Evolutionary conservation across 2,113 vertebrate species (phyloP).

Genomic region (Eleginops maclovinus): DNA sequence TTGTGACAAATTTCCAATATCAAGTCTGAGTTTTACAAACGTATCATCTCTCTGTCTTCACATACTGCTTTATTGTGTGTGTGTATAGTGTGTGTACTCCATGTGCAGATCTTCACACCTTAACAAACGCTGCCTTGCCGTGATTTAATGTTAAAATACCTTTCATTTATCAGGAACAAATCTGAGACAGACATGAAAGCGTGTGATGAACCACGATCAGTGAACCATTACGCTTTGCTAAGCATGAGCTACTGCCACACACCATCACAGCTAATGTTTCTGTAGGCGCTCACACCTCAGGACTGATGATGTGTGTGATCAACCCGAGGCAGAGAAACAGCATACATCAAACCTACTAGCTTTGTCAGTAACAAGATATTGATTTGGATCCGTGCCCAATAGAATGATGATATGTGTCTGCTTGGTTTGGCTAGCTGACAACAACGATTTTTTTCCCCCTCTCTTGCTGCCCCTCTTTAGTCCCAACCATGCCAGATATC

Average conservation of each 20-base stretch:
- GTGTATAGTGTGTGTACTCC: background rate
- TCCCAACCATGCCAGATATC: slow-evolving; percentile 46
- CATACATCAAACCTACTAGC: slow-evolving; percentile 52
- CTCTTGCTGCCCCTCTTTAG: slow-evolving; percentile 18
- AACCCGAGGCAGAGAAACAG: slow-evolving; percentile 49
- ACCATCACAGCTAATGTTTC: slow-evolving; percentile 10
- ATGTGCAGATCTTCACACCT: background rate
- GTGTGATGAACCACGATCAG: slow-evolving; percentile 33
- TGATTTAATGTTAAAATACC: slow-evolving; percentile 36
- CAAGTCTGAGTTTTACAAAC: background rate
- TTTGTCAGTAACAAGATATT: slow-evolving; percentile 62
- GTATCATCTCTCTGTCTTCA: background rate
- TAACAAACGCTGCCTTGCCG: background rate
- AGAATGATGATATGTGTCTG: slow-evolving; percentile 60
- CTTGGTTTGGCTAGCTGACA: slow-evolving; percentile 53
- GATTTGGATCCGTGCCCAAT: slow-evolving; percentile 59
- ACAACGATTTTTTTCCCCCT: slow-evolving; percentile 12
- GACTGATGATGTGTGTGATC: slow-evolving; percentile 36
- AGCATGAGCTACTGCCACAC: slow-evolving; percentile 24
- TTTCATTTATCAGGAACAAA: slow-evolving; percentile 41
- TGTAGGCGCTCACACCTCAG: background rate
- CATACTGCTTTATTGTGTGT: background rate
- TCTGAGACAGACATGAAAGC: slow-evolving; percentile 19
- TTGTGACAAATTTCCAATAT: slow-evolving; percentile 11
- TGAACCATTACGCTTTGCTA: slow-evolving; percentile 12